A percentile compares a stretch with the other conserved stretches of the same genome.
These are phyloP conservation scores for Cavia aperea DNA, from an alignment of 2,113 vertebrate genomes.

Conservation along the genomic window DNA sequence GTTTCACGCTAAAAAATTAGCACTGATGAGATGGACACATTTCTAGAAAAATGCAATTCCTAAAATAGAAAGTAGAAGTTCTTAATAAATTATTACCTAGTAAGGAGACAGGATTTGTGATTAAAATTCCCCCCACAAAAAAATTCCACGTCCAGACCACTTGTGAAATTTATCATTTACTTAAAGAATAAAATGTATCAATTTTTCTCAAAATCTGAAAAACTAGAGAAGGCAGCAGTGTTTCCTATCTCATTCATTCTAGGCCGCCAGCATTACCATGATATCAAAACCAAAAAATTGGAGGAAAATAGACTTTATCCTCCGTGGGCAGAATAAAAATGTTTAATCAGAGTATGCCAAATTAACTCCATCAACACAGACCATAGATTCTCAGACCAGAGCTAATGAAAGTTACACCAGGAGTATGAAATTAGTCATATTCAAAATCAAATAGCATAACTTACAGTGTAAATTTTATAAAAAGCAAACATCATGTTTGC, in stretches of 20 bases:
- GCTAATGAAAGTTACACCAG: neutral
- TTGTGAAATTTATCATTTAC: neutral
- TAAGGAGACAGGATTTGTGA: neutral
- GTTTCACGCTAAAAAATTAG: neutral
- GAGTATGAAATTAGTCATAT: neutral
- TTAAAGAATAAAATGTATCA: neutral
- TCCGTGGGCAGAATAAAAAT: neutral
- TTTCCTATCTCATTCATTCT: neutral
- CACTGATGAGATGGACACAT: neutral
- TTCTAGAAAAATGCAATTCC: neutral
- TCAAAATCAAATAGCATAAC: neutral
- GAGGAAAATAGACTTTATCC: neutral
- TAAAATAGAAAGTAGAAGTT: neutral
- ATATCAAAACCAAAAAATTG: neutral
- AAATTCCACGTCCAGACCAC: neutral
- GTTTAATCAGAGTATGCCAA: neutral
- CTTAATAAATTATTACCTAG: neutral
- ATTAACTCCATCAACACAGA: neutral
- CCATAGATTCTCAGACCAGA: neutral
- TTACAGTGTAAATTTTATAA: neutral
- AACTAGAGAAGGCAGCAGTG: neutral
- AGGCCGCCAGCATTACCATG: neutral
- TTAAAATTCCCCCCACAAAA: neutral
- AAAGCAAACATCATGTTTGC: neutral
- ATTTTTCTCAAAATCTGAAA: neutral